Percentiles rank a stretch among this genome's conserved stretches.
phyloP scores from a whole-genome alignment of 2,888 invertebrate species.

The Scelioninae gen. 1 region DNA sequence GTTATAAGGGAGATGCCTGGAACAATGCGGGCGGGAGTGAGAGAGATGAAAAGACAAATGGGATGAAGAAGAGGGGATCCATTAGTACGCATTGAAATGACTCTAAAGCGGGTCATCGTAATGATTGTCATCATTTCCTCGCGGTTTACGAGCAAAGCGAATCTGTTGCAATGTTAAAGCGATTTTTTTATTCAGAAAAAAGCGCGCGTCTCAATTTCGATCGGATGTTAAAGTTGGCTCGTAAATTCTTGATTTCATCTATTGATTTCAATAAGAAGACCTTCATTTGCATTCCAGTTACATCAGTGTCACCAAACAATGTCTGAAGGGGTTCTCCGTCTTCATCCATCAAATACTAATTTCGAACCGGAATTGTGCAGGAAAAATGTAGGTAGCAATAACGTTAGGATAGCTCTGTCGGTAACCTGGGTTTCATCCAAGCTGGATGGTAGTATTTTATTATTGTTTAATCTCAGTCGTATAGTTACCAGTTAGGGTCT shows the following conservation, averaged over 20 bases:
- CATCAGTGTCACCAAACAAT: constrained; percentile 67
- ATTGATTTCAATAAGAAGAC: constrained; percentile 58
- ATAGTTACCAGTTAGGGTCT: too few species aligned
- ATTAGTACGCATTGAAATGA: constrained; percentile 64
- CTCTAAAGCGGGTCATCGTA: constrained; percentile 58
- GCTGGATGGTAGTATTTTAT: constrained; percentile 30
- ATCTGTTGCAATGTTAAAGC: background rate
- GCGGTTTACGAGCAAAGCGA: constrained; percentile 20
- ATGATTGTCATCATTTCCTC: constrained; percentile 55
- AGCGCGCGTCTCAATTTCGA: constrained; percentile 21
- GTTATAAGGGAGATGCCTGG: constrained; percentile 53
- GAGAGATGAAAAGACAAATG: constrained; percentile 31
- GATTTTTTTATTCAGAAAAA: background rate
- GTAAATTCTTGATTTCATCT: constrained; percentile 57
- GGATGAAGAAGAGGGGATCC: constrained; percentile 27
- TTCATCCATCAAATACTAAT: constrained; percentile 65
- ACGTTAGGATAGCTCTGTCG: constrained; percentile 36
- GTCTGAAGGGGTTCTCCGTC: constrained; percentile 60
- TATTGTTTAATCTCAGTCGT: constrained; percentile 8
- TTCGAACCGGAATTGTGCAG: constrained; percentile 39
- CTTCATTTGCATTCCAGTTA: constrained; percentile 66
- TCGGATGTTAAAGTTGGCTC: constrained; percentile 41
- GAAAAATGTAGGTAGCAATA: constrained; percentile 60
- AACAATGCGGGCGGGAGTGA: constrained; percentile 41
- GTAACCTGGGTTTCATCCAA: background rate